Base-by-base conservation (phyloP, 53 echinoderm and acorn worm species). In the Paracentrotus lividus region DNA sequence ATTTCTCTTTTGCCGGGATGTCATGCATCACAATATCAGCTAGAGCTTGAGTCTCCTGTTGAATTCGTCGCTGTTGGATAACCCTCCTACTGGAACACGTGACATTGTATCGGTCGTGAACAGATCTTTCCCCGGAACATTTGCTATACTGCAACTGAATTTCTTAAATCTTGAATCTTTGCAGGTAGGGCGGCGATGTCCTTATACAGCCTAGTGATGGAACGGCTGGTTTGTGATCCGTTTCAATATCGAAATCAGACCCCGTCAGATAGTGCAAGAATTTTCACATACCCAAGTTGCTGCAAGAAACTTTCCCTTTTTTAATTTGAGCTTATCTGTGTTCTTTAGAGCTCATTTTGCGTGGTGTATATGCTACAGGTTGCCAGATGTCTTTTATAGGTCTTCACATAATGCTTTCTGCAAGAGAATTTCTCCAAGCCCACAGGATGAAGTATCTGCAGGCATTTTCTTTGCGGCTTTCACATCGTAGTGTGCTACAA, bases 341-440 rank as follows among this genome's bases (percentile, higher is more conserved):
- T n/a, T 60, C 21, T n/a, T 88, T 64, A 56, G 86, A 54, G 57
- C 54, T 94, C 42, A 96, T 77, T 1, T 95, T 85, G 27, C 96
- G 84, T 43, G 95, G 94, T 20, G 95, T 95, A 64, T 92, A 91
- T 29, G 51, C 86, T 29, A 95, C 92, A 54, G 94, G 96, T 26
- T 93, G 53, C 53, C 53, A 53, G 53, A 53, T 53, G 53, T 10
- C 53, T 1, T 1, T 53, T n/a, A n/a, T 15, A 13, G 53, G 53
- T 53, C 53, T 15, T 53, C 53, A 15, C 12, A 60, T 60, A 5
- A 21, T 60, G 21, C 60, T 60, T 20, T 60, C n/a, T 60, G 60
- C 23, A 60, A 24, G 21, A 60, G 60, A 23, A 60, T 14, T 60
- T 21, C 60, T 60, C 60, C 60, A 5, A 60, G 21, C 24, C 60